These are phyloP conservation scores for Holacanthella duospinosa DNA, from an alignment of 2,888 invertebrate species.

Conservation along the genomic window DNA sequence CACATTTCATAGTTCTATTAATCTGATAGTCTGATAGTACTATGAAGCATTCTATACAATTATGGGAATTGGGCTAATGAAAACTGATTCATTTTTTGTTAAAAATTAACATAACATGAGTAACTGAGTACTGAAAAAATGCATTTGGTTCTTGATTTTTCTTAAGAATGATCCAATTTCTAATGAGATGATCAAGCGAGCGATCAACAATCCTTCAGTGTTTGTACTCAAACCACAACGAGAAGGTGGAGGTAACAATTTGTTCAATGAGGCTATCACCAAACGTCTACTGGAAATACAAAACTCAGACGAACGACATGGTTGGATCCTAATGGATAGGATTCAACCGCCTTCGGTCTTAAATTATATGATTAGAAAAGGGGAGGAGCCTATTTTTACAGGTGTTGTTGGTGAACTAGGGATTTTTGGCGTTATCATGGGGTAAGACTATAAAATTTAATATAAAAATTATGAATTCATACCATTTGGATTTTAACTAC, in stretches of 20 bases:
- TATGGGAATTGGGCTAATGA: no score
- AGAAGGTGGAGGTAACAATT: conserved; percentile 95
- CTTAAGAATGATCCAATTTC: conserved; percentile 45
- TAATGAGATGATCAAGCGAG: conserved; percentile 67
- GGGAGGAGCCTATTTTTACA: conserved; percentile 45
- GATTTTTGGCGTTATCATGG: conserved; percentile 84
- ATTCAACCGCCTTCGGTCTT: conserved; percentile 59
- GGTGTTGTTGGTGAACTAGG: conserved; percentile 90
- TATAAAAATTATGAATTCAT: background rate
- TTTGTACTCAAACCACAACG: conserved; percentile 93
- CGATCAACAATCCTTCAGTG: conserved; percentile 62
- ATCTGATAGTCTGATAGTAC: no score
- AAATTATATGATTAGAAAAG: conserved; percentile 68
- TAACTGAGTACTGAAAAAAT: no score
- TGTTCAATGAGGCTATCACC: conserved; percentile 71
- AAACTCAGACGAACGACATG: conserved; percentile 62
- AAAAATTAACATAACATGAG: no score
- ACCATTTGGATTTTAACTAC: no score
- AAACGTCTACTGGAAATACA: conserved; percentile 50
- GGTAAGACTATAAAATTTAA: conserved; percentile 50
- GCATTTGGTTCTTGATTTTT: background rate
- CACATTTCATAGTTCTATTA: no score
- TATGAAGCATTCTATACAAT: no score
- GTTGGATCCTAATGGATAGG: conserved; percentile 89
- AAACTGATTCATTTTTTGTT: no score